Base-by-base conservation (phyloP, 2,797 vertebrate genomes). In the Coracias cyanogaster region DNA sequence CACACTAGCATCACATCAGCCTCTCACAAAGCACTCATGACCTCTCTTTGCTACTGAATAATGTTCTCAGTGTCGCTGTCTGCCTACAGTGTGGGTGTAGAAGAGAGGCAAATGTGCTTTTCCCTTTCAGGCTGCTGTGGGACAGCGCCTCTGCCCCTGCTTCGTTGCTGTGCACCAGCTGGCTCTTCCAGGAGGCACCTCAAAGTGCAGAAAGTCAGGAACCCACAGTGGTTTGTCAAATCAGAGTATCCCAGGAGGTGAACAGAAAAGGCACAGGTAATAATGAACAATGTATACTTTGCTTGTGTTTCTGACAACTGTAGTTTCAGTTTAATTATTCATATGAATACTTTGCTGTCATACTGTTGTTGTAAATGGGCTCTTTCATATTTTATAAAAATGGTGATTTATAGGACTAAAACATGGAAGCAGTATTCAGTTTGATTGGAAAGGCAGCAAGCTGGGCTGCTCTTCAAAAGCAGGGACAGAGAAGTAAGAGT, bases 301-400 rank as follows among this genome's bases (percentile, higher is more conserved):
- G 33, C 43, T 96, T 1, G 0, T 55, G 22, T 58, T 86, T 81
- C 78, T 91, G 81, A 89, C 52, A 92, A 88, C 33, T 26, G 41
- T 46, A 66, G 29, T 88, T 96, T 89, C 69, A 39, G 35, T 94
- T 94, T 89, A 90, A 93, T 96, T 96, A 94, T 94, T 97, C 78
- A 82, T 82, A 45, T 10, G 35, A 80, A 83, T 84, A 60, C 9
- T 77, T 95, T 72, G 46, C 54, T 67, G 72, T 61, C 73, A 88
- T 79, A n/a, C 29, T 71, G 55, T 48, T 67, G 7, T 43, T 84
- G 65, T 74, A 86, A 95, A 70, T 7, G 22, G 87, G 66, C 15
- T 43, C 18, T 60, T 93, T 82, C 76, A 88, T 92, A 93, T 96
- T 96, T 96, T 84, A 92, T 90, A 49, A 46, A 93, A 85, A n/a